Conservation (phyloP, 2,113 vertebrate genomes). For the Cyprinodon brontotheroides region DNA sequence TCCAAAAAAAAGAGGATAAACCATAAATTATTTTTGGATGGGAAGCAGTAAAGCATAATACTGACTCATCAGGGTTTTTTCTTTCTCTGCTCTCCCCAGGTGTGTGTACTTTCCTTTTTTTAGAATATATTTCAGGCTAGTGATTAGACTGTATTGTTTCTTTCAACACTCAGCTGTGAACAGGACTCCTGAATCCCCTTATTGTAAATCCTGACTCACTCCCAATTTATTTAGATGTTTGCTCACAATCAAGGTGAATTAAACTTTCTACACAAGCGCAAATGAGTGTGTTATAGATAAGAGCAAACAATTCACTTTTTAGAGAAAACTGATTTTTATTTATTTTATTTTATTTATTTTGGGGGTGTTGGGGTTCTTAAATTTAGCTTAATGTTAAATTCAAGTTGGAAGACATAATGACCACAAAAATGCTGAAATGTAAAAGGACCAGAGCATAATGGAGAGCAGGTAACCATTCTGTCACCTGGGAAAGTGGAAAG, state of each 20-base stretch:
- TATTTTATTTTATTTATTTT: too few species aligned
- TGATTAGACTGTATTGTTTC: conserved; percentile 50
- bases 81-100: conserved; percentile 9
- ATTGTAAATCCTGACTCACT: conserved; percentile 46
- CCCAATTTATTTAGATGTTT: conserved; percentile 43
- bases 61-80: conserved; percentile 7
- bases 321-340: too few species aligned
- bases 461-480: too few species aligned
- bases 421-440: background rate
- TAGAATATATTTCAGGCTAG: conserved; percentile 27
- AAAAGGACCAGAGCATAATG: background rate
- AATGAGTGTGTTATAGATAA: background rate
- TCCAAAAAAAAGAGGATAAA: conserved; percentile 17
- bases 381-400: background rate
- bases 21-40: background rate
- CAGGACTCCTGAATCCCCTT: conserved; percentile 40
- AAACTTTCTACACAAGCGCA: background rate
- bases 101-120: conserved; percentile 18
- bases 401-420: background rate
- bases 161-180: conserved; percentile 43
- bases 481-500: too few species aligned
- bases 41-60: conserved; percentile 24
- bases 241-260: conserved; percentile 54
- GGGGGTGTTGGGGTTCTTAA: too few species aligned
- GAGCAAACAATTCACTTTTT: background rate